These are phyloP conservation scores for Sarcophaga bullata DNA, from an alignment of 1,140 invertebrate genomes.

Conservation along the genomic window DNA sequence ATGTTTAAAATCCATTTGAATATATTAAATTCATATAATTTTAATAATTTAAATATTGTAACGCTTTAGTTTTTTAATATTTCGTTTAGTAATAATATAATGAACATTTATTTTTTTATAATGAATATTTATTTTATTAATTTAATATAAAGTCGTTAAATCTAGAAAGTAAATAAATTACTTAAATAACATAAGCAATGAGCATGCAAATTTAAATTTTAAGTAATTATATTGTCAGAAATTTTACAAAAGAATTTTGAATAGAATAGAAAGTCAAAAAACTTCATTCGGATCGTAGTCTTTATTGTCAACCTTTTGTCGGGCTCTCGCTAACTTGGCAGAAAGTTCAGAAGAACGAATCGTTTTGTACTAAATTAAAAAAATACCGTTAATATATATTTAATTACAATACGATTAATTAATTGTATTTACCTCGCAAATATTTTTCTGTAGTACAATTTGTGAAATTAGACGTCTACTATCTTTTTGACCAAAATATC, in stretches of 20 bases:
- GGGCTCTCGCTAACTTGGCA: conserved; percentile 73
- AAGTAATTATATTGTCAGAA: too few species aligned
- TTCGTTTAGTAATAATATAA: too few species aligned
- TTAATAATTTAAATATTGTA: too few species aligned
- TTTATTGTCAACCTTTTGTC: conserved; percentile 70
- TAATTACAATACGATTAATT: conserved; percentile 26
- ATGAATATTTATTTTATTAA: too few species aligned
- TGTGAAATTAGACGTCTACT: conserved; percentile 79
- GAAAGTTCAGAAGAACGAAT: conserved; percentile 74
- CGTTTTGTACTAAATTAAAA: conserved; percentile 73
- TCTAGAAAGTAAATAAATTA: too few species aligned
- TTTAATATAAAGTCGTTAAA: too few species aligned
- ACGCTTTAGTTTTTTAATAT: too few species aligned
- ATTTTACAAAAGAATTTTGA: neutral
- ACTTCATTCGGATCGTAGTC: conserved; percentile 53
- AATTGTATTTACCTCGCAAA: conserved; percentile 75
- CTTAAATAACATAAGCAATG: too few species aligned
- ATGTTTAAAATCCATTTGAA: too few species aligned
- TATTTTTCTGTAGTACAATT: conserved; percentile 79
- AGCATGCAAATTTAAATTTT: too few species aligned
- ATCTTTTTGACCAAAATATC: conserved; percentile 75
- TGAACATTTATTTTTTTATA: too few species aligned
- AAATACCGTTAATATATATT: neutral
- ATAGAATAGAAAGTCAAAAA: conserved; percentile 48
- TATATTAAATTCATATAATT: too few species aligned